Percentiles rank a stretch among this genome's conserved stretches.
phyloP scores from a whole-genome alignment of 2,797 vertebrate species.

The Mareca strepera region DNA sequence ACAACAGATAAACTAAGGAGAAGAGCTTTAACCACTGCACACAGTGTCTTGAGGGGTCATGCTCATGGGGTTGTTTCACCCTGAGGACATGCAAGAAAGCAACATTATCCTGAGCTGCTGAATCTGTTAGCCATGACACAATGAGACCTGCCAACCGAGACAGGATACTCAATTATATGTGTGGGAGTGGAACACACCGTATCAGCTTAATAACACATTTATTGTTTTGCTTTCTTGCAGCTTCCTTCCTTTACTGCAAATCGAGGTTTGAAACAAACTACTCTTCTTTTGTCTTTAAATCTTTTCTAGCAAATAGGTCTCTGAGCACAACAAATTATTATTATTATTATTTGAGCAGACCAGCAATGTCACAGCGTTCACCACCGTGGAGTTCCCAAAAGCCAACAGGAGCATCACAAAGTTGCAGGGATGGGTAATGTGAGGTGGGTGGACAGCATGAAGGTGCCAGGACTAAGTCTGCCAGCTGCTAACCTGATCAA shows the following conservation, averaged over 20 bases:
- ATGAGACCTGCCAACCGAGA: background rate
- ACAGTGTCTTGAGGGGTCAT: background rate
- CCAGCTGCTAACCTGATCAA: background rate
- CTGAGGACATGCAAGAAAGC: background rate
- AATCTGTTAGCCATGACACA: background rate
- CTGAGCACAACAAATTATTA: background rate
- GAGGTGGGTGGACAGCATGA: background rate
- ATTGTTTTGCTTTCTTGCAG: background rate
- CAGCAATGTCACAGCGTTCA: background rate
- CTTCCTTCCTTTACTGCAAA: background rate
- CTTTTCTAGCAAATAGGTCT: background rate
- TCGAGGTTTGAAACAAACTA: background rate
- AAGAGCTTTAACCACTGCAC: background rate
- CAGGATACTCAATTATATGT: background rate
- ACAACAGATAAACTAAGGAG: background rate
- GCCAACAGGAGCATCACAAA: background rate
- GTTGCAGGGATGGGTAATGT: background rate
- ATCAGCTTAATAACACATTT: background rate
- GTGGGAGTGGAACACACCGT: background rate
- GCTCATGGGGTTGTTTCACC: background rate
- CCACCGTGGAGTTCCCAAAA: background rate
- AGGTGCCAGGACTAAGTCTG: background rate
- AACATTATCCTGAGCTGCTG: background rate
- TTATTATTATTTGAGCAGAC: background rate
- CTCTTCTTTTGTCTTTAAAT: background rate